phyloP scores from a whole-genome alignment of 2,888 invertebrate species.

The Stomorhina lunata region DNA sequence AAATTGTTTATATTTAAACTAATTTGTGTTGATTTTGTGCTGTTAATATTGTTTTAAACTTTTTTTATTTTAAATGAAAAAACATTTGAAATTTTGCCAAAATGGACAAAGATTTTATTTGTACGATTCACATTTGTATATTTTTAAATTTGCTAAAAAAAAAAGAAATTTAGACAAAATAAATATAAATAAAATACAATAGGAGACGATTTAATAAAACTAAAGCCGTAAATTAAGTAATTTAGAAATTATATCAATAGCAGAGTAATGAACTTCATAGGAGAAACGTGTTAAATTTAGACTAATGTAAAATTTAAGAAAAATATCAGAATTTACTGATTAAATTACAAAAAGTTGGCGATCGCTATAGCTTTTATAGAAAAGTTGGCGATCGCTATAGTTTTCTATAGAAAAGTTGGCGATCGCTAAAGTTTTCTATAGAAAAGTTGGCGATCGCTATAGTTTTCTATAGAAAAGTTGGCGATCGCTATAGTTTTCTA shows the following conservation, averaged over 20 bases:
- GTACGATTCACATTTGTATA: conserved; percentile 13
- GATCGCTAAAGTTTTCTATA: too few relatives aligned
- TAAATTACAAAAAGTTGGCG: too few relatives aligned
- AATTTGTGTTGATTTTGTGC: conserved; percentile 15
- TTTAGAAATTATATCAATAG: conserved; percentile 36
- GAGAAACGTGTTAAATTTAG: too few relatives aligned
- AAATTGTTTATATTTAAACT: conserved; percentile 25
- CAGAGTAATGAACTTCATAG: conserved; percentile 47
- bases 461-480: too few relatives aligned
- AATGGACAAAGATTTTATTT: conserved; percentile 48
- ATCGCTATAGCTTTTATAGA: too few relatives aligned
- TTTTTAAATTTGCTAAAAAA: conserved; percentile 17
- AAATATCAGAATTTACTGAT: too few relatives aligned
- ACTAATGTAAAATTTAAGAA: too few relatives aligned
- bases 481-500: too few relatives aligned
- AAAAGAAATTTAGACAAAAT: background rate
- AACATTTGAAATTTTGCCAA: conserved; percentile 60
- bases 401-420: too few relatives aligned
- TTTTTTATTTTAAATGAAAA: conserved; percentile 53
- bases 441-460: too few relatives aligned
- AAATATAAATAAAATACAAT: background rate
- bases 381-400: too few relatives aligned
- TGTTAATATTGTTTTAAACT: conserved; percentile 15
- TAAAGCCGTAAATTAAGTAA: background rate
- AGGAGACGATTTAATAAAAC: background rate